Percentiles rank a stretch among this genome's conserved stretches.
Conservation (phyloP, 2,888 invertebrate species). For the Nasonovia ribisnigri region DNA sequence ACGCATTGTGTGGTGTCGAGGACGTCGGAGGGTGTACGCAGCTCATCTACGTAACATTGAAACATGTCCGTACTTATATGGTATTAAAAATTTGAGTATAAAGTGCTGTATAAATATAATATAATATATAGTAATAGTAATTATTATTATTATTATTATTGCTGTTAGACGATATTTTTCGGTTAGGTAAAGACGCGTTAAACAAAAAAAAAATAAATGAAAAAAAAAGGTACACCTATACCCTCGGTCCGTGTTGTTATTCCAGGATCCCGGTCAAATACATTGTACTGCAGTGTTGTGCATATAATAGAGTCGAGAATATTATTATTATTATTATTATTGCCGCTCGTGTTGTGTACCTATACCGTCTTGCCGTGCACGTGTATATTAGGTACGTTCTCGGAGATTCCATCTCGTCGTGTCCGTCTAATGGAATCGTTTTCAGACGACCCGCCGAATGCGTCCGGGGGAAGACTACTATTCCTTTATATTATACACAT, state of each 20-base stretch:
- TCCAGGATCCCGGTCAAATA: neutral
- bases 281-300: neutral
- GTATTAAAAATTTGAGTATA: neutral
- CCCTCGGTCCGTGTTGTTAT: neutral
- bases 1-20: neutral
- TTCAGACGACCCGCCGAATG: neutral
- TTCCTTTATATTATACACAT: neutral
- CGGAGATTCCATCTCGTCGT: slow-evolving; percentile 26
- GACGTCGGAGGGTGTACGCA: neutral
- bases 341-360: neutral
- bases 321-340: slow-evolving; percentile 11
- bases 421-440: slow-evolving; percentile 33
- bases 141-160: neutral
- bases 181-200: neutral
- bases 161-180: neutral
- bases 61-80: neutral
- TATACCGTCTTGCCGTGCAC: neutral
- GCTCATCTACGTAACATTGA: neutral
- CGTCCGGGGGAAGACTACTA: neutral
- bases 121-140: neutral
- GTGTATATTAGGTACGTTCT: neutral
- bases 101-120: neutral
- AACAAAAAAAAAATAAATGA: neutral
- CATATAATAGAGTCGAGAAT: neutral
- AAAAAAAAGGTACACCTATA: slow-evolving; percentile 5